These are phyloP conservation scores for Invenusta paracnida DNA, from an alignment of 2,888 invertebrate species.

Conservation along the genomic window DNA sequence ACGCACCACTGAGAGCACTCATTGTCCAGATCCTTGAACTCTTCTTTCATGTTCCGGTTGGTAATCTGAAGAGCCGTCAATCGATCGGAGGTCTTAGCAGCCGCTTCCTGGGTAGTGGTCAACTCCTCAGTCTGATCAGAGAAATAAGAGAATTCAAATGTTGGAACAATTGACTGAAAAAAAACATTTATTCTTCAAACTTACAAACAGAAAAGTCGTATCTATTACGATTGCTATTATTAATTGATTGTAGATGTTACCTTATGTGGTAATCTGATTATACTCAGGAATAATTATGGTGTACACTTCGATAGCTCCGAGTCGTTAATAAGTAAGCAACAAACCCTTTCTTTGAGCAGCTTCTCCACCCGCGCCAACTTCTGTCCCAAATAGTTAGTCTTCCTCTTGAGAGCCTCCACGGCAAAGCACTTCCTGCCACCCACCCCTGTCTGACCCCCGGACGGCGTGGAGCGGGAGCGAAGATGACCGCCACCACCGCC, in stretches of 20 bases:
- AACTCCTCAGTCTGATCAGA: background rate
- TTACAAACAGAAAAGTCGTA: too few species aligned
- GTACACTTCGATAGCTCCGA: too few species aligned
- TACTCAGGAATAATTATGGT: too few species aligned
- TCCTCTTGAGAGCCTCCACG: background rate
- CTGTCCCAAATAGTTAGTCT: background rate
- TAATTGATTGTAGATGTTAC: too few species aligned
- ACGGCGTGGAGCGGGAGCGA: background rate
- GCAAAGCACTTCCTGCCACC: background rate
- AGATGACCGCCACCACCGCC: too few species aligned
- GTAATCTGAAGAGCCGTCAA: background rate
- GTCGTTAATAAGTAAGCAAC: too few species aligned
- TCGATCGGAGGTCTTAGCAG: background rate
- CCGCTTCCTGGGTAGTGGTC: background rate
- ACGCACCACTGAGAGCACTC: background rate
- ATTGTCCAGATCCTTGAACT: background rate
- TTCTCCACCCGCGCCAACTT: background rate
- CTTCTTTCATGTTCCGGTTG: background rate
- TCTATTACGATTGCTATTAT: too few species aligned
- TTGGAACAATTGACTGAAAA: too few species aligned
- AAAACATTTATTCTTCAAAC: too few species aligned
- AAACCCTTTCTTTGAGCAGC: background rate
- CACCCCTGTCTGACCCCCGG: background rate
- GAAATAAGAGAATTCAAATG: background rate
- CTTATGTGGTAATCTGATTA: too few species aligned